phyloP scores from a whole-genome alignment of 2,888 invertebrate species.

The Ptilodon capucinus region DNA sequence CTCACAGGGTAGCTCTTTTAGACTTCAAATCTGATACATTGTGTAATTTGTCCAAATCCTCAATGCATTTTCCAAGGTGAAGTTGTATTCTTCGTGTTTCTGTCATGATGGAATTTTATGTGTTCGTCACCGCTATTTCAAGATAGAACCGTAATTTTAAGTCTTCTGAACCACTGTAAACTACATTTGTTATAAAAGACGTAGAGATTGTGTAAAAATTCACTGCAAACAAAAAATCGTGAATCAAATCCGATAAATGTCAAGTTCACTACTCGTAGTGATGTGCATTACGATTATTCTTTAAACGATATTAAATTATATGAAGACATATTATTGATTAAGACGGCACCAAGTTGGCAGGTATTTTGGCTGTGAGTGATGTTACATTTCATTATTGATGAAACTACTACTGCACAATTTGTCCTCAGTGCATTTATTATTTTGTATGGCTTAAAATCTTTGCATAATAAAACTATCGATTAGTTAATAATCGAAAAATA shows the following conservation, averaged over 20 bases:
- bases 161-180: slow-evolving; percentile 44
- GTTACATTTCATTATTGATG: too few relatives aligned
- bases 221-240: slow-evolving; percentile 65
- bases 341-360: too few relatives aligned
- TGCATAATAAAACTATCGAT: too few relatives aligned
- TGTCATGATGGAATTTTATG: slow-evolving; percentile 66
- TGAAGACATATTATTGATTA: too few relatives aligned
- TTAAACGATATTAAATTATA: neutral
- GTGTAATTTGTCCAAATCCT: slow-evolving; percentile 81
- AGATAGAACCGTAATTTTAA: slow-evolving; percentile 39
- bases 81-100: slow-evolving; percentile 75
- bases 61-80: slow-evolving; percentile 81
- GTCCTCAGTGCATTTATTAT: too few relatives aligned
- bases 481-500: too few relatives aligned
- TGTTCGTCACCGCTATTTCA: slow-evolving; percentile 25
- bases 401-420: too few relatives aligned
- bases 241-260: slow-evolving; percentile 59
- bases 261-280: slow-evolving; percentile 28
- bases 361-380: too few relatives aligned
- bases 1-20: slow-evolving; percentile 79
- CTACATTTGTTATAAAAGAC: slow-evolving; percentile 69
- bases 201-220: slow-evolving; percentile 56
- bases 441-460: too few relatives aligned
- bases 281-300: slow-evolving; percentile 27
- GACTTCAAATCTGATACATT: slow-evolving; percentile 73